phyloP scores from a whole-genome alignment of 2,797 vertebrate species.

The Avahi laniger region DNA sequence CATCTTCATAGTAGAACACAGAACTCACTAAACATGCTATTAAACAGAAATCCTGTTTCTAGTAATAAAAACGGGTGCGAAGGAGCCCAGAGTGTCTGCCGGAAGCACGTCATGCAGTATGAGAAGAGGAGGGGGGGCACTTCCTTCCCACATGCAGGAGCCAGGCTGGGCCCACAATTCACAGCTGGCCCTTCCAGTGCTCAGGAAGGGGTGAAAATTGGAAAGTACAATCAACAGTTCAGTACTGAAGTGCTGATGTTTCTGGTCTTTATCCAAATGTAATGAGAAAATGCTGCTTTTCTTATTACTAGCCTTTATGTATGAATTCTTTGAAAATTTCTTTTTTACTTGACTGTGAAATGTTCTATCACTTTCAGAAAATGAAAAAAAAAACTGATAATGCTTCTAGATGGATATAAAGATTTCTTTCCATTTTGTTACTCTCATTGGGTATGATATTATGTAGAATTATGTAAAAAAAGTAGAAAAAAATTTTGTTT shows the following conservation, averaged over 20 bases:
- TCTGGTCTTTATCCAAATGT: constrained; percentile 77
- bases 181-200: constrained; percentile 60
- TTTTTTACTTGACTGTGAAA: constrained; percentile 27
- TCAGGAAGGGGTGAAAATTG: constrained; percentile 63
- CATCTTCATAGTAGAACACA: constrained; percentile 68
- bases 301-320: neutral
- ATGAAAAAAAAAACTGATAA: constrained; percentile 49
- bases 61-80: constrained; percentile 58
- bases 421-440: neutral
- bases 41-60: constrained; percentile 79
- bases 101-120: constrained; percentile 80
- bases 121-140: constrained; percentile 40
- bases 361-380: neutral
- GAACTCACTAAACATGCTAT: constrained; percentile 79
- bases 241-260: constrained; percentile 74
- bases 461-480: neutral
- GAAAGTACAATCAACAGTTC: constrained; percentile 69
- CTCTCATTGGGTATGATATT: neutral
- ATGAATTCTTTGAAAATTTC: neutral
- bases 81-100: constrained; percentile 67
- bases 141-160: constrained; percentile 80
- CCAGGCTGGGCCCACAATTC: constrained; percentile 74
- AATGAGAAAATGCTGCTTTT: constrained; percentile 69
- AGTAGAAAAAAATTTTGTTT: neutral
- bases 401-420: neutral